These are phyloP conservation scores for Paracentrotus lividus DNA, from an alignment of 53 echinoderm and acorn worm species.

Conservation along the genomic window DNA sequence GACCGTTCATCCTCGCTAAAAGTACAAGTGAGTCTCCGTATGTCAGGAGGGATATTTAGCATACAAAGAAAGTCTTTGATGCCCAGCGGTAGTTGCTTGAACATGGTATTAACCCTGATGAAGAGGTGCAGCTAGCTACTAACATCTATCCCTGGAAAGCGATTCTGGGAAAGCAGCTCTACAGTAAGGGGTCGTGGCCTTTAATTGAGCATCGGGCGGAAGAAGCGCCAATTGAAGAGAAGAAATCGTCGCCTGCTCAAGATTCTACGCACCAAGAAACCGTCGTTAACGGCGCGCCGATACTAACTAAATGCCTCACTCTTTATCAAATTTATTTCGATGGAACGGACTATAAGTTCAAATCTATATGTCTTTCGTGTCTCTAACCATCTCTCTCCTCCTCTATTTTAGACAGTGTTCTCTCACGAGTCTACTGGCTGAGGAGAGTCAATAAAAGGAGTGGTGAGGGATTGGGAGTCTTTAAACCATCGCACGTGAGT, in stretches of 20 bases:
- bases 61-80: conserved; percentile 55
- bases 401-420: neutral
- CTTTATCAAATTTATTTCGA: conserved; percentile 46
- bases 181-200: conserved; percentile 49
- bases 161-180: conserved; percentile 33
- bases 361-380: conserved; percentile 34
- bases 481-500: conserved; percentile 19
- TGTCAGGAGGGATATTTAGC: conserved; percentile 54
- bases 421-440: neutral
- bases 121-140: neutral
- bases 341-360: conserved; percentile 40
- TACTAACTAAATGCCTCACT: conserved; percentile 35
- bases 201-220: conserved; percentile 41
- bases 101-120: conserved; percentile 23
- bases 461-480: neutral
- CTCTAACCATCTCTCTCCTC: neutral
- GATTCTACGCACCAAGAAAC: neutral
- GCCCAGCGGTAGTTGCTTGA: conserved; percentile 34
- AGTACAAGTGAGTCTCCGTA: conserved; percentile 39
- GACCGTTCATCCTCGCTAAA: neutral
- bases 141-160: conserved; percentile 41
- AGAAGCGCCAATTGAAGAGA: conserved; percentile 22
- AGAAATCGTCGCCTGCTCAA: neutral
- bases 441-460: neutral
- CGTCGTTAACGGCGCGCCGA: neutral